Evolutionary conservation across 2,888 invertebrate genomes (phyloP).

Genomic region (Cybosia mesomella): DNA sequence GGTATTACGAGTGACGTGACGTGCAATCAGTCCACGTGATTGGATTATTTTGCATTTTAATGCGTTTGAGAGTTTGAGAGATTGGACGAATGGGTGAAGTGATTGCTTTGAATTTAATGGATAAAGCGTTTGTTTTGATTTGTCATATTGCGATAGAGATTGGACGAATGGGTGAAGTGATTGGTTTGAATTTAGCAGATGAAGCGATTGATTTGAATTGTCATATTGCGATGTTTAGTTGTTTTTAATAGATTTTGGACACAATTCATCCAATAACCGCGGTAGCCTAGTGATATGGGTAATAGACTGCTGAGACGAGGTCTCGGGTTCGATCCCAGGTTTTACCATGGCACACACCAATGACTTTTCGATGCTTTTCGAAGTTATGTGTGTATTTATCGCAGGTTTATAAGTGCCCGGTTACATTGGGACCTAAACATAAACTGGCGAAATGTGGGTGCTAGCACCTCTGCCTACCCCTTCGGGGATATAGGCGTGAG

Average conservation of each 20-base stretch:
- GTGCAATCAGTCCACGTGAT: slow-evolving; percentile 35
- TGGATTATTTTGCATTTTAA: slow-evolving; percentile 37
- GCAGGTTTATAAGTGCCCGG: too few relatives aligned
- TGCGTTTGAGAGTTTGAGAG: slow-evolving; percentile 26
- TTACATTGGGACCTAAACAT: too few relatives aligned
- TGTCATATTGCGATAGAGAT: neutral
- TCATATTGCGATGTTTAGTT: neutral
- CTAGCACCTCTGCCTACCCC: too few relatives aligned
- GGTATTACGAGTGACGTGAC: slow-evolving; percentile 29
- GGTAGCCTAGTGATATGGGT: too few relatives aligned
- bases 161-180: neutral
- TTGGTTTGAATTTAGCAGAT: neutral
- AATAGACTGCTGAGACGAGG: too few relatives aligned
- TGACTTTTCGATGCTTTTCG: too few relatives aligned
- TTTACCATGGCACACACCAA: too few relatives aligned
- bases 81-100: neutral
- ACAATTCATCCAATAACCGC: neutral
- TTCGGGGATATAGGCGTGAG: too few relatives aligned
- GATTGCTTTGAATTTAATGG: neutral
- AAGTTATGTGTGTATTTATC: too few relatives aligned
- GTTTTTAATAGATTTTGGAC: neutral
- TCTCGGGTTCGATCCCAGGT: too few relatives aligned
- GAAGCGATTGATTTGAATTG: slow-evolving; percentile 1
- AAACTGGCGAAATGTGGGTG: too few relatives aligned
- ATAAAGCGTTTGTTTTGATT: slow-evolving; percentile 4